Conservation (phyloP, 1,140 invertebrate species). For the Batillaria attramentaria region DNA sequence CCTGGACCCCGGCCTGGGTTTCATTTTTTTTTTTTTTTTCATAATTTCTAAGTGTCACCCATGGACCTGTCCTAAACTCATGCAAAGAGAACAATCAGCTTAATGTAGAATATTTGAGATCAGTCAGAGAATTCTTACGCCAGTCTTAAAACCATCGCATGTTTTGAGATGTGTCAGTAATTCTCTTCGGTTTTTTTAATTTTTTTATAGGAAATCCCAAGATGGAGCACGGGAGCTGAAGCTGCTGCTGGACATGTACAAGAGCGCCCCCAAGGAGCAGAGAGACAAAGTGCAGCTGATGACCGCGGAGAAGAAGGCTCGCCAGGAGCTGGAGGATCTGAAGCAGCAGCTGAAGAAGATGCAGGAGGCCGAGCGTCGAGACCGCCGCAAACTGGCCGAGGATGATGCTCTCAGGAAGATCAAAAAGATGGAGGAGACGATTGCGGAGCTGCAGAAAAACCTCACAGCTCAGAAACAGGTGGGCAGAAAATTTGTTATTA, state of each 20-base stretch:
- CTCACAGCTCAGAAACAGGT: slow-evolving; percentile 84
- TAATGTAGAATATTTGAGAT: too few species aligned
- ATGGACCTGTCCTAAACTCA: too few species aligned
- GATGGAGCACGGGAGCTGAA: slow-evolving; percentile 81
- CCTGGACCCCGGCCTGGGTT: too few species aligned
- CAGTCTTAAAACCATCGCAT: too few species aligned
- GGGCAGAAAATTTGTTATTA: too few species aligned
- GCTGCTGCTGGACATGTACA: slow-evolving; percentile 95
- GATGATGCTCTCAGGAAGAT: slow-evolving; percentile 96
- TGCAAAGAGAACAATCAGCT: too few species aligned
- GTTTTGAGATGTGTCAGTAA: not conserved
- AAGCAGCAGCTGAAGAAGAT: slow-evolving; percentile 74
- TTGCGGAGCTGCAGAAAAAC: slow-evolving; percentile 74
- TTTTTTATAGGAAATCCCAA: slow-evolving; percentile 87
- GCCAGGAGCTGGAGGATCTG: slow-evolving; percentile 89
- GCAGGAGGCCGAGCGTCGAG: slow-evolving; percentile 90
- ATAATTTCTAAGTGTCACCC: too few species aligned
- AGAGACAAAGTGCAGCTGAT: slow-evolving; percentile 95
- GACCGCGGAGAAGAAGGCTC: slow-evolving; percentile 92
- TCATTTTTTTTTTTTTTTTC: too few species aligned
- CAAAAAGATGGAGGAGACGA: slow-evolving; percentile 93
- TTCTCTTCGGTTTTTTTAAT: not conserved
- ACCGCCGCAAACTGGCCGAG: slow-evolving; percentile 92
- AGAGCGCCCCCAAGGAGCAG: slow-evolving; percentile 95
- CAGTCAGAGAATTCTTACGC: too few species aligned